Conservation (phyloP, 2,888 invertebrate genomes). For the Euphydryas editha region DNA sequence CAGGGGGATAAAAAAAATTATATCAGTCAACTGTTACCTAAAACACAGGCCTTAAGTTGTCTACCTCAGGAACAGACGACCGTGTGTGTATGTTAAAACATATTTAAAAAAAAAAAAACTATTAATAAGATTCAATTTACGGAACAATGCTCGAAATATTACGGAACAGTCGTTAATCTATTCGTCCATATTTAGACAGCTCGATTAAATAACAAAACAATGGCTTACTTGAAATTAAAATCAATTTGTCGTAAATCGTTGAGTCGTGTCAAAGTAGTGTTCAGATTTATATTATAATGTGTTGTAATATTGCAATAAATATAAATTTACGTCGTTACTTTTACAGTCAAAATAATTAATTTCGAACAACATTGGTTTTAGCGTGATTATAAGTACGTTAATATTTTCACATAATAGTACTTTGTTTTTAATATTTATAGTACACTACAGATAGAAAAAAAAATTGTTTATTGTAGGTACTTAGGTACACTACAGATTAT, state of each 20-base stretch:
- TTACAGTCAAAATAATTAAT: constrained; percentile 5
- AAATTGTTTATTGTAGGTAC: too few relatives aligned
- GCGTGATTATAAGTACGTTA: neutral
- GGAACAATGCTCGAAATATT: constrained; percentile 16
- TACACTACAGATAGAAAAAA: too few relatives aligned
- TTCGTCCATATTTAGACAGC: constrained; percentile 24
- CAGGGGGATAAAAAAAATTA: too few relatives aligned
- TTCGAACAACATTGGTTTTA: constrained; percentile 15
- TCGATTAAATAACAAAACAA: constrained; percentile 32
- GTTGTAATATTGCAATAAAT: neutral
- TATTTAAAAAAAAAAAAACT: too few relatives aligned
- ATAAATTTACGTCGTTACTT: too few relatives aligned
- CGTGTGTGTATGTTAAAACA: too few relatives aligned
- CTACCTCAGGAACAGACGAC: too few relatives aligned
- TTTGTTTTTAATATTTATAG: too few relatives aligned
- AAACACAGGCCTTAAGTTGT: too few relatives aligned
- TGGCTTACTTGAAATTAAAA: constrained; percentile 22
- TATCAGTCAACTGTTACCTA: too few relatives aligned
- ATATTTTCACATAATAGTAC: too few relatives aligned
- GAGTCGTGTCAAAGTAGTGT: constrained; percentile 9
- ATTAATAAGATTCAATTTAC: neutral
- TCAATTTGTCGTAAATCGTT: constrained; percentile 31
- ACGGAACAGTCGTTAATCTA: constrained; percentile 14
- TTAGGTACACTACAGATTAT: too few relatives aligned
- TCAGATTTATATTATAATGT: neutral